Base-by-base conservation (phyloP, 2,113 vertebrate genomes). In the Kryptolebias marmoratus region DNA sequence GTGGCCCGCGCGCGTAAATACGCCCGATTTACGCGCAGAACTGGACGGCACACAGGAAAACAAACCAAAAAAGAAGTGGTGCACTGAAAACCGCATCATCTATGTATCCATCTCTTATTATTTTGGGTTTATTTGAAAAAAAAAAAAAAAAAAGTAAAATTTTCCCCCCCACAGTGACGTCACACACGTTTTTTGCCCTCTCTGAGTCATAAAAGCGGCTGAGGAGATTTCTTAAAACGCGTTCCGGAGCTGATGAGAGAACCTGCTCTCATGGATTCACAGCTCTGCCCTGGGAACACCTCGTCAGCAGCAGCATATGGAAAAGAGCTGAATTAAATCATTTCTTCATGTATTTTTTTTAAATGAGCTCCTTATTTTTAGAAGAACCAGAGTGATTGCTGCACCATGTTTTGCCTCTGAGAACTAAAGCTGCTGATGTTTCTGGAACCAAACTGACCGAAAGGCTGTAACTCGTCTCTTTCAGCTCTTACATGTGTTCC, bases 221-320 rank as follows among this genome's bases (percentile, higher is more conserved):
- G 61, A 58, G 42, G 74, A 56, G 65, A 73, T 44, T 59, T 57
- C 83, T 71, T 66, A 71, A 85, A 68, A 32, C 27, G 31, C 44
- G 30, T 53, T 16, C 54, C 54, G 10, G 53, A 30, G 64, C 62
- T 80, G 75, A 88, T 88, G 87, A 86, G 83, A 86, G 84, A 90
- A 90, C 81, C 88, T 85, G 87, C 86, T 62, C 59, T 79, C n/a
- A 22, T 77, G 82, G 85, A 82, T 92, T 91, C 87, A 83, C 80
- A 87, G 74, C 75, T 86, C 69, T 79, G 71, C 84, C 81, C 64
- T 55, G 52, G 80, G 73, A 82, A 76, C 81, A 88, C 84, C 85
- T 88, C 64, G 59, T 86, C 80, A 87, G 61, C 71, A 77, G 82
- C 62, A 70, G 75, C 90, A 86, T 85, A 80, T 91, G 85, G 89